A percentile compares a stretch with the other conserved stretches of the same genome.
Evolutionary conservation across 2,888 invertebrate genomes (phyloP).

Genomic region (Lithophane leautieri): DNA sequence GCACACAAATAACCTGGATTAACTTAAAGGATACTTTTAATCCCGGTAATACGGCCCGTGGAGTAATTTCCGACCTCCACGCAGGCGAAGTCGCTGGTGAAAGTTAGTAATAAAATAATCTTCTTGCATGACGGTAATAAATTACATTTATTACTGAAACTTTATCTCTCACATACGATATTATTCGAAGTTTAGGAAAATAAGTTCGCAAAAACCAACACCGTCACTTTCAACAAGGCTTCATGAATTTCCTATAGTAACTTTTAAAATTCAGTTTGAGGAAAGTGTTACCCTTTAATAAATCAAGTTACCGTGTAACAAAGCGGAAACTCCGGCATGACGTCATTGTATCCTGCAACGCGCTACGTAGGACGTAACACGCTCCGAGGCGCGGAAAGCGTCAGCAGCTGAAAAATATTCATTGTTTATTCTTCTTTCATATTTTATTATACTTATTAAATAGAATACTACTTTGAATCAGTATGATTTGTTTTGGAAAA

Average conservation of each 20-base stretch:
- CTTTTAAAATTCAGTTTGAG: slow-evolving; percentile 36
- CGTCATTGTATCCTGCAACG: slow-evolving; percentile 52
- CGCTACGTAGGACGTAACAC: slow-evolving; percentile 20
- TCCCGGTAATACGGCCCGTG: too few relatives aligned
- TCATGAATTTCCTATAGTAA: slow-evolving; percentile 10
- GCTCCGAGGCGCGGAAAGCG: slow-evolving; percentile 24
- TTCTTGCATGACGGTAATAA: too few relatives aligned
- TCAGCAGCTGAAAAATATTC: slow-evolving; percentile 38
- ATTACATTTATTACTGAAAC: too few relatives aligned
- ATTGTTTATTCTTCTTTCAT: background rate
- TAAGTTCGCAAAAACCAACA: background rate
- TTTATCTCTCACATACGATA: too few relatives aligned
- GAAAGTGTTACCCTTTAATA: slow-evolving; percentile 41
- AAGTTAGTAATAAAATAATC: too few relatives aligned
- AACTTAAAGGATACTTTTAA: too few relatives aligned
- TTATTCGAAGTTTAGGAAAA: background rate
- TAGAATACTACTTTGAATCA: background rate
- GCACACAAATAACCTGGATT: too few relatives aligned
- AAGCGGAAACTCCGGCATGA: slow-evolving; percentile 41
- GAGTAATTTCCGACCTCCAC: too few relatives aligned
- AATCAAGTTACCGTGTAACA: slow-evolving; percentile 51
- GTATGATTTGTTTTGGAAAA: background rate
- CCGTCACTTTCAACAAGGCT: background rate
- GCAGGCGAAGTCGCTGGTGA: too few relatives aligned
- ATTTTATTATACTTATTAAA: background rate